Percentiles rank a stretch among this genome's conserved stretches.
Evolutionary conservation across 2,888 invertebrate species (phyloP).

Genomic region (Sesia bembeciformis): DNA sequence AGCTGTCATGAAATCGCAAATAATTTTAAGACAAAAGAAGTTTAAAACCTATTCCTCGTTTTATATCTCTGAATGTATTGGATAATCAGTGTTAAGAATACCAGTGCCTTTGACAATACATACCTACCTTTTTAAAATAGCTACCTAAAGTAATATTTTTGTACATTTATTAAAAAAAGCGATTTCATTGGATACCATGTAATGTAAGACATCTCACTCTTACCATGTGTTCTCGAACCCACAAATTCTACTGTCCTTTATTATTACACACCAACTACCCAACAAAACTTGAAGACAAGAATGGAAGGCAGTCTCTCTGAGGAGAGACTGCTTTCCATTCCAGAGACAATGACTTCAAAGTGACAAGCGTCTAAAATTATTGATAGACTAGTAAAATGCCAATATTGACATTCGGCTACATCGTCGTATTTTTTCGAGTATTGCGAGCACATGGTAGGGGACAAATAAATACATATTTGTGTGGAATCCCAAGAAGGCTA

Average conservation of each 20-base stretch:
- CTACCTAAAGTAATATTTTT: constrained; percentile 63
- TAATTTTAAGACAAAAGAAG: constrained; percentile 1
- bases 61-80: constrained; percentile 36
- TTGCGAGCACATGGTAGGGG: neutral
- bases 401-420: too few relatives aligned
- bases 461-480: constrained; percentile 11
- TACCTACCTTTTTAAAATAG: constrained; percentile 64
- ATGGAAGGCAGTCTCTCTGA: too few relatives aligned
- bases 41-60: constrained; percentile 14
- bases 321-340: too few relatives aligned
- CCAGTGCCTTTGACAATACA: constrained; percentile 73
- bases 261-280: too few relatives aligned
- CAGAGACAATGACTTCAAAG: too few relatives aligned
- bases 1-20: constrained; percentile 14
- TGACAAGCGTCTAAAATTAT: too few relatives aligned
- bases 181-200: constrained; percentile 37
- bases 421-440: too few relatives aligned
- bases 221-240: constrained; percentile 17
- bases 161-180: constrained; percentile 53
- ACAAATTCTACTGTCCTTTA: constrained; percentile 11
- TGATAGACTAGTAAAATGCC: too few relatives aligned
- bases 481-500: constrained; percentile 45
- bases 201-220: constrained; percentile 1
- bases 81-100: constrained; percentile 46
- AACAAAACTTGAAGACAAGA: too few relatives aligned